Percentiles rank a stretch among this genome's conserved stretches.
phyloP scores from a whole-genome alignment of 2,888 invertebrate species.

The Morpho helenor region DNA sequence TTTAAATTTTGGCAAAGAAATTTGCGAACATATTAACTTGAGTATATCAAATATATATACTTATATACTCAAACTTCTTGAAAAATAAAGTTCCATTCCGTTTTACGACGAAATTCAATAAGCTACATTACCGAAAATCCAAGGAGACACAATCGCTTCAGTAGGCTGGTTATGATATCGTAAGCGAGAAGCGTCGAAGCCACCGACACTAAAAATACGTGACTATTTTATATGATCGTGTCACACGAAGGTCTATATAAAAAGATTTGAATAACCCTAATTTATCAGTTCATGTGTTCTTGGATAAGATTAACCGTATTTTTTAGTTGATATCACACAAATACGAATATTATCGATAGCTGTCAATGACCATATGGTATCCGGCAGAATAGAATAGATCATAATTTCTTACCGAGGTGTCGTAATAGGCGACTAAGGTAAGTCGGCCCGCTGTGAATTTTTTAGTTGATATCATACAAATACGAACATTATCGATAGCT shows the following conservation, averaged over 20 bases:
- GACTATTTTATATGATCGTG: conserved; percentile 62
- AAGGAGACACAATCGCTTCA: conserved; percentile 12
- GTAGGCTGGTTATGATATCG: conserved; percentile 29
- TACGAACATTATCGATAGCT: too few species aligned
- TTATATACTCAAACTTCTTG: not conserved
- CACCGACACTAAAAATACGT: conserved; percentile 62
- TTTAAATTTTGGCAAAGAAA: too few species aligned
- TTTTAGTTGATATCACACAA: too few species aligned
- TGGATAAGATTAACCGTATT: not conserved
- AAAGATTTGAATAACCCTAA: conserved; percentile 27
- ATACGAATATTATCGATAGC: too few species aligned
- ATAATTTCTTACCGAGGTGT: too few species aligned
- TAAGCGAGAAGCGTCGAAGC: conserved; percentile 46
- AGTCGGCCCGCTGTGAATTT: too few species aligned
- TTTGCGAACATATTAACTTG: too few species aligned
- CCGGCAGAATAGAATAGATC: too few species aligned
- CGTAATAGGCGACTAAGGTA: too few species aligned
- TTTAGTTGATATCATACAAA: too few species aligned
- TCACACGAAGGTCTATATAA: conserved; percentile 34
- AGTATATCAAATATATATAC: too few species aligned
- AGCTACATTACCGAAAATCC: conserved; percentile 17
- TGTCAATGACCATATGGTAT: too few species aligned
- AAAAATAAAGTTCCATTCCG: conserved; percentile 3
- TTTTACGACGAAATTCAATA: conserved; percentile 21
- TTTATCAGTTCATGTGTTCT: conserved; percentile 23